Conservation (phyloP, 2,113 vertebrate genomes). For the Elanoides forficatus region DNA sequence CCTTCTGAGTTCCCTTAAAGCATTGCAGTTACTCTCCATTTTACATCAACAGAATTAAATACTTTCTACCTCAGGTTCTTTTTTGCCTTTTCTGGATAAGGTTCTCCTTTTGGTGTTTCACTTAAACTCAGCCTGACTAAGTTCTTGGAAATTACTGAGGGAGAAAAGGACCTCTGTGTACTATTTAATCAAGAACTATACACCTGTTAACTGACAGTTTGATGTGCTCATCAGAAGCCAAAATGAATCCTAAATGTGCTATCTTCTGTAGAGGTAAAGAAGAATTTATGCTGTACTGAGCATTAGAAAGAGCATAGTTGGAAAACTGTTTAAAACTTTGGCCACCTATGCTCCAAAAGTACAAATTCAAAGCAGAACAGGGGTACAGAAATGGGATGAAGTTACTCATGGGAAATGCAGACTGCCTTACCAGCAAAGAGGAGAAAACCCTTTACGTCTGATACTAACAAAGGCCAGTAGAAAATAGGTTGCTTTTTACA, state of each 20-base stretch:
- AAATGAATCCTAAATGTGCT: not conserved
- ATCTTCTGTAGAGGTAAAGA: not conserved
- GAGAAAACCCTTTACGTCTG: not conserved
- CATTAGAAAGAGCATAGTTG: not conserved
- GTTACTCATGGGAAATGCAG: not conserved
- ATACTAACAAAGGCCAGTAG: not conserved
- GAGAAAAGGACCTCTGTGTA: not conserved
- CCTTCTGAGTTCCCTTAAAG: not conserved
- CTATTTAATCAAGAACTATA: not conserved
- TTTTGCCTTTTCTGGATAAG: not conserved
- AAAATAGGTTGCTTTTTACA: not conserved
- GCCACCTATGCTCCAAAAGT: not conserved
- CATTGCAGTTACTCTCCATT: accelerated
- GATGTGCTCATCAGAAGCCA: not conserved
- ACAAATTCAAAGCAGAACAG: not conserved
- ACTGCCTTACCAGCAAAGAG: not conserved
- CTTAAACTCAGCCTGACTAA: not conserved
- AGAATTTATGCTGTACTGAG: not conserved
- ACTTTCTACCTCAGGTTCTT: not conserved
- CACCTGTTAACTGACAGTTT: not conserved
- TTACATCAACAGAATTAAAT: not conserved
- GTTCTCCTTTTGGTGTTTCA: not conserved
- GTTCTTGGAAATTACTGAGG: not conserved
- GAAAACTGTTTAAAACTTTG: not conserved
- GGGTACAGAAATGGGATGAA: not conserved